A percentile compares a stretch with the other conserved stretches of the same genome.
Evolutionary conservation across 2,797 vertebrate species (phyloP).

Genomic region (Simalia tracyae): DNA sequence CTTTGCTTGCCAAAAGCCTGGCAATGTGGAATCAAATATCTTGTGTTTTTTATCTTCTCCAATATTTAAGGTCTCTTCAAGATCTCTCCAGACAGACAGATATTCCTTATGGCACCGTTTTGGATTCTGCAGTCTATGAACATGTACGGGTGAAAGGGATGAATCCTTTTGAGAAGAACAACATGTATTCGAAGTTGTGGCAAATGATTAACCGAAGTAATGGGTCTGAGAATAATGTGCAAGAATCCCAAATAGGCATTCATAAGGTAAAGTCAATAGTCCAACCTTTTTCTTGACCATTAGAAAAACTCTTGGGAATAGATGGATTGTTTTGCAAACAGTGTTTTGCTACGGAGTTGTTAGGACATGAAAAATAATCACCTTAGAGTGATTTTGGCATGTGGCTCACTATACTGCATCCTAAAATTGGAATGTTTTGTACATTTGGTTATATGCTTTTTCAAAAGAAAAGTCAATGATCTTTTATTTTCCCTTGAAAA

Average conservation of each 20-base stretch:
- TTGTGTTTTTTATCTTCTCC: slow-evolving; percentile 53
- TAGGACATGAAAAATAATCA: background rate
- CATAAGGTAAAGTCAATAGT: slow-evolving; percentile 83
- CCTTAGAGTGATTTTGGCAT: background rate
- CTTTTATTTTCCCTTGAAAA: slow-evolving; percentile 34
- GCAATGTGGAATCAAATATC: slow-evolving; percentile 36
- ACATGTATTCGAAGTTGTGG: slow-evolving; percentile 99
- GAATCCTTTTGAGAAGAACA: slow-evolving; percentile 98
- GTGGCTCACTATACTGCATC: background rate
- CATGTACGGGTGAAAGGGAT: slow-evolving; percentile 93
- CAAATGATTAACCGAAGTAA: slow-evolving; percentile 95
- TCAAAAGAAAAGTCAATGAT: background rate
- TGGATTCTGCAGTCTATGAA: slow-evolving; percentile 96
- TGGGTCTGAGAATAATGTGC: slow-evolving; percentile 90
- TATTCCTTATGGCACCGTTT: slow-evolving; percentile 93
- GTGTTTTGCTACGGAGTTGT: background rate
- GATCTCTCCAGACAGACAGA: slow-evolving; percentile 97
- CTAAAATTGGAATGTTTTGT: background rate
- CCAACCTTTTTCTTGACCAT: background rate
- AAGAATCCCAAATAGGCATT: slow-evolving; percentile 92
- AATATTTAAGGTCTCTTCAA: slow-evolving; percentile 87
- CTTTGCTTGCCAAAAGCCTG: slow-evolving; percentile 46
- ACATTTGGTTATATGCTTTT: slow-evolving; percentile 11
- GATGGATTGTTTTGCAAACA: background rate
- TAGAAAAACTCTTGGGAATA: background rate